Evolutionary conservation across 2,888 invertebrate species (phyloP), one percentile per base, ranked within the genome.

Genomic region (Drosophila cracens): DNA sequence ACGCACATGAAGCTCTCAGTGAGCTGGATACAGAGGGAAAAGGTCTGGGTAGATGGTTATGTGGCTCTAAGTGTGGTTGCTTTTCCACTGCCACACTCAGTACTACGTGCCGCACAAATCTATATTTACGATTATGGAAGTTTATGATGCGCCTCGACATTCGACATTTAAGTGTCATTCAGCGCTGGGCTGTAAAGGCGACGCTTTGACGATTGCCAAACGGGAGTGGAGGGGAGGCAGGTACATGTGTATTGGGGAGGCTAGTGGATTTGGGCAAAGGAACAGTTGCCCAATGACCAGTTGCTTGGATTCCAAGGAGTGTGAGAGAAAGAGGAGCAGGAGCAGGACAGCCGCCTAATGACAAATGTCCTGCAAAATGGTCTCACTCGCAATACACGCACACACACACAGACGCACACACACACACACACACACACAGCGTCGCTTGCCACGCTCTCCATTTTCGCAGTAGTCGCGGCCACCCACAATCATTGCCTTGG

Each of bases 111-210:
- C 48, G 61, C 74, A 78, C 83, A 87, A 87, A 87, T 87, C 87
- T 88, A 89, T 89, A 87, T 87, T 89, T 87, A 87, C 87, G 88
- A 87, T 89, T 87, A 87, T 87, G 79, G 81, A 89, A 79, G 74
- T 87, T 84, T 84, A 79, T 75, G 88, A 75, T 66, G 71, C 83
- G 72, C 27, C 79, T 74, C 46, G 46, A 25, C 46, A 25, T 46
- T 83, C 72, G 86, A 79, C 86, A 71, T 90, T 87, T 87, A 82
- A 89, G 90, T 86, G 87, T 86, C 87, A 77, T 87, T 90, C 79
- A 62, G 87, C 70, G 90, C 52, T 75, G 59, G 88, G 89, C 78
- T 86, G 86, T 87, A 90, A 87, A 90, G 72, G 76, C 72, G 74
- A 61, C 36, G 54, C 53, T 61, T 68, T 71, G 62, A 69, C 58